Percentiles rank a stretch among this genome's conserved stretches.
Conservation (phyloP, 2,888 invertebrate genomes). For the Sesia apiformis region DNA sequence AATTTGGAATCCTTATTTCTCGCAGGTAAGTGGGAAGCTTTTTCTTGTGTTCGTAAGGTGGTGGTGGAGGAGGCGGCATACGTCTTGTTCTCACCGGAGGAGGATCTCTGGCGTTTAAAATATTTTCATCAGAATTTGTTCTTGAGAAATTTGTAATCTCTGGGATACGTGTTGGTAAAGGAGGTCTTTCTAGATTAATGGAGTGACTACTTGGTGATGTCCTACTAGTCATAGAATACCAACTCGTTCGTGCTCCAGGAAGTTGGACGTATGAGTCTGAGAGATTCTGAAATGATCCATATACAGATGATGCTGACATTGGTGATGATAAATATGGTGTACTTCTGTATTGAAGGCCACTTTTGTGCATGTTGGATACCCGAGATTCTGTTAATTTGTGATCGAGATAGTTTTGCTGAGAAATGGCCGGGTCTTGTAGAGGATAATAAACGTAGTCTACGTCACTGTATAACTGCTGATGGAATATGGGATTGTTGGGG, state of each 20-base stretch:
- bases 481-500: slow-evolving; percentile 89
- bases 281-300: slow-evolving; percentile 87
- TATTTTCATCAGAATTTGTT: slow-evolving; percentile 87
- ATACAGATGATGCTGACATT: slow-evolving; percentile 79
- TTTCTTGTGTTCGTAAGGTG: slow-evolving; percentile 67
- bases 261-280: slow-evolving; percentile 83
- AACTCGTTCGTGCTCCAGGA: slow-evolving; percentile 74
- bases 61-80: slow-evolving; percentile 72
- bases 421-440: slow-evolving; percentile 89
- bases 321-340: slow-evolving; percentile 85
- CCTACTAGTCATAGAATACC: slow-evolving; percentile 76
- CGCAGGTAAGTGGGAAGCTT: slow-evolving; percentile 72
- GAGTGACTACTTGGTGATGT: slow-evolving; percentile 77
- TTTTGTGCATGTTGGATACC: slow-evolving; percentile 77
- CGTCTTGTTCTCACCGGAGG: slow-evolving; percentile 66
- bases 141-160: slow-evolving; percentile 75
- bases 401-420: slow-evolving; percentile 93
- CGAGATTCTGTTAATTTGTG: slow-evolving; percentile 87
- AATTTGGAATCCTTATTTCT: slow-evolving; percentile 36
- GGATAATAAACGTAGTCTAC: slow-evolving; percentile 95
- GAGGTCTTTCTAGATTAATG: slow-evolving; percentile 79
- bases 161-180: slow-evolving; percentile 73
- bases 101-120: slow-evolving; percentile 76
- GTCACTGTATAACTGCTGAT: slow-evolving; percentile 92
- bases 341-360: slow-evolving; percentile 85